Percentiles rank a stretch among this genome's conserved stretches.
phyloP scores from a whole-genome alignment of 2,888 invertebrate species.

The Rhodophaea formosa region DNA sequence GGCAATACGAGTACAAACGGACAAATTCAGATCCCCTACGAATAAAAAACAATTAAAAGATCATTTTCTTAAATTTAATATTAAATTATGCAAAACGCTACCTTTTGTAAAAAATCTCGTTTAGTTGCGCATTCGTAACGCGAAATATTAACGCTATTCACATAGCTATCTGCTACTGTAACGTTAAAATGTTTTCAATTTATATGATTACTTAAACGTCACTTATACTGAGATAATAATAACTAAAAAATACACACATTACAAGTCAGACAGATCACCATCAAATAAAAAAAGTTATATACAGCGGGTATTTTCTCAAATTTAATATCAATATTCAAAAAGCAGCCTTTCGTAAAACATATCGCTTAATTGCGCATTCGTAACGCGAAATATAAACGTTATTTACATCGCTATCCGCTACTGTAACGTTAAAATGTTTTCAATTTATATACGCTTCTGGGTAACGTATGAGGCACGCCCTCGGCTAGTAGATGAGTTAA shows the following conservation, averaged over 20 bases:
- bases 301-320: neutral
- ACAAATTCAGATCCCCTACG: too few relatives aligned
- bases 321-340: constrained; percentile 7
- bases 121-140: constrained; percentile 13
- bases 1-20: too few relatives aligned
- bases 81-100: neutral
- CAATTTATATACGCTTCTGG: constrained; percentile 15
- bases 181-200: constrained; percentile 17
- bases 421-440: constrained; percentile 15
- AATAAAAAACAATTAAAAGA: too few relatives aligned
- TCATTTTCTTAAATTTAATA: neutral
- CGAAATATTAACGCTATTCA: neutral
- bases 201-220: too few relatives aligned
- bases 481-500: constrained; percentile 56
- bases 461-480: constrained; percentile 30
- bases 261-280: too few relatives aligned
- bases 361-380: constrained; percentile 9
- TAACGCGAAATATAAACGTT: constrained; percentile 4
- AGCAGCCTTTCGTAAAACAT: neutral
- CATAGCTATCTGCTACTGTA: neutral
- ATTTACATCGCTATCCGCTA: neutral
- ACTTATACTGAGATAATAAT: too few relatives aligned
- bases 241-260: too few relatives aligned
- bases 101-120: neutral
- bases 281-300: too few relatives aligned